These are phyloP conservation scores for Drosophila subobscura DNA, from an alignment of 1,140 invertebrate species.

Conservation along the genomic window DNA sequence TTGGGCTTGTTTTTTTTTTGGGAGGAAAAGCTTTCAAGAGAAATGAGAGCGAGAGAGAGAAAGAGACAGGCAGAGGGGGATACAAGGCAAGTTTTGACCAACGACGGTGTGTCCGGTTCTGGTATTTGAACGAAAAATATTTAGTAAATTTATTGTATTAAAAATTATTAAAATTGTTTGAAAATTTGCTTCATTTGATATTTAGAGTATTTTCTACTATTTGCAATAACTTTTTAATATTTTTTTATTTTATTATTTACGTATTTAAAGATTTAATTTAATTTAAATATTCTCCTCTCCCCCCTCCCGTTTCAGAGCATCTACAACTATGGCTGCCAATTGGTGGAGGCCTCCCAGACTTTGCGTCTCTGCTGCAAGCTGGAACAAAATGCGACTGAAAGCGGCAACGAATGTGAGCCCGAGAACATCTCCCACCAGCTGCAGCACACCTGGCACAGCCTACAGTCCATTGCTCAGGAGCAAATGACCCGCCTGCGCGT, in stretches of 20 bases:
- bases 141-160: too few species aligned
- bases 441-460: constrained; percentile 88
- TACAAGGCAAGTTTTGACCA: constrained; percentile 6
- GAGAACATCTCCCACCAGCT: constrained; percentile 83
- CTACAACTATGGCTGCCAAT: constrained; percentile 91
- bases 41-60: constrained; percentile 1
- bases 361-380: constrained; percentile 89
- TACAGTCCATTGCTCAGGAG: constrained; percentile 89
- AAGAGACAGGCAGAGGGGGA: constrained; percentile 10
- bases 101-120: constrained; percentile 20
- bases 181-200: too few species aligned
- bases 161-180: too few species aligned
- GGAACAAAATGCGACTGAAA: constrained; percentile 50
- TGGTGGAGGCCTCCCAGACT: constrained; percentile 90
- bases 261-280: too few species aligned
- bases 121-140: too few species aligned
- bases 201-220: too few species aligned
- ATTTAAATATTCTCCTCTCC: too few species aligned
- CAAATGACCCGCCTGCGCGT: constrained; percentile 90
- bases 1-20: constrained; percentile 15
- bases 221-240: too few species aligned
- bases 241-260: too few species aligned
- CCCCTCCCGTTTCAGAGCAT: too few species aligned
- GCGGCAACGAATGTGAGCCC: constrained; percentile 56
- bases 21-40: background rate